Conservation (phyloP, 2,888 invertebrate species). For the Chesias legatella region DNA sequence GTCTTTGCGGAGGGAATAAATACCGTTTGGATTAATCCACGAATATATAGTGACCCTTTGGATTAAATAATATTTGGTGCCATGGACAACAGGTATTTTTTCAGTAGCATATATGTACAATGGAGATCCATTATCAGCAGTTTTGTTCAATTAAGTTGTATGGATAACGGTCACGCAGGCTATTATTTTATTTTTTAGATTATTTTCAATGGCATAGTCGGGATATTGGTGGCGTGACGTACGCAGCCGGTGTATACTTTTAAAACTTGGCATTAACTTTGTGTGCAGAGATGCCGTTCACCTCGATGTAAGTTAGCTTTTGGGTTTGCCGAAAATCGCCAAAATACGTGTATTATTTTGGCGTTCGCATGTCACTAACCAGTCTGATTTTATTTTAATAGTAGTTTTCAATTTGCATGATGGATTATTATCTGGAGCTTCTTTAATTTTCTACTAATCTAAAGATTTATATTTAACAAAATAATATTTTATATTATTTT, state of each 20-base stretch:
- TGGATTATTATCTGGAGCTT: no score
- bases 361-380: slow-evolving; percentile 20
- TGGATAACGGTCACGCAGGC: slow-evolving; percentile 17
- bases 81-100: slow-evolving; percentile 54
- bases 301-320: slow-evolving; percentile 68
- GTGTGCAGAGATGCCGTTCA: slow-evolving; percentile 67
- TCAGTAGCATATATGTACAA: slow-evolving; percentile 32
- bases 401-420: no score
- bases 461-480: no score
- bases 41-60: slow-evolving; percentile 34
- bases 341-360: slow-evolving; percentile 12
- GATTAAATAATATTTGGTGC: slow-evolving; percentile 34
- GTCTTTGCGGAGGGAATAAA: slow-evolving; percentile 45
- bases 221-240: slow-evolving; percentile 46
- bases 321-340: slow-evolving; percentile 4
- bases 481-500: no score
- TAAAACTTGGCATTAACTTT: slow-evolving; percentile 31
- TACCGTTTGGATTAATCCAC: slow-evolving; percentile 36
- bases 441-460: no score
- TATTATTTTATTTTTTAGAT: slow-evolving; percentile 58
- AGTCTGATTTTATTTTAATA: slow-evolving; percentile 1
- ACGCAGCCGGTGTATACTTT: slow-evolving; percentile 48
- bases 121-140: slow-evolving; percentile 26
- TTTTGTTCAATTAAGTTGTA: slow-evolving; percentile 12
- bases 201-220: slow-evolving; percentile 47